Conservation (phyloP, 1,140 invertebrate species). For the Leptinotarsa lineolata region DNA sequence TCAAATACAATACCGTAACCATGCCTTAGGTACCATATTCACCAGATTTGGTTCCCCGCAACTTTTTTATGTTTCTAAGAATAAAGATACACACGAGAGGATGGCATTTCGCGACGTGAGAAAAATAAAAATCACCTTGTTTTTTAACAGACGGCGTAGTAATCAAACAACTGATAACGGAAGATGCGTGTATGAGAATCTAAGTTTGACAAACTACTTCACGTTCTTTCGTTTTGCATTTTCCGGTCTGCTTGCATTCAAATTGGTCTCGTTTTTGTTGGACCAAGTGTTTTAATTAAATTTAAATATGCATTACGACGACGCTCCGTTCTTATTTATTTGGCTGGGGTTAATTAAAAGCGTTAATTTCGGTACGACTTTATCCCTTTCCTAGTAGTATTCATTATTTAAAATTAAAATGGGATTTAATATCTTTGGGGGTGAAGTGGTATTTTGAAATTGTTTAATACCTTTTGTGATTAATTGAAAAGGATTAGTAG, state of each 20-base stretch:
- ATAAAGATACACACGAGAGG: no score
- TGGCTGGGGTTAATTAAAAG: slow-evolving; percentile 27
- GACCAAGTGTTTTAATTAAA: slow-evolving; percentile 27
- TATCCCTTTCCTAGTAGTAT: slow-evolving; percentile 18
- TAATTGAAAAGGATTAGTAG: not conserved
- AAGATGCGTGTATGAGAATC: not conserved
- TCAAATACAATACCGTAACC: no score
- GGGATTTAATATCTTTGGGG: slow-evolving; percentile 24
- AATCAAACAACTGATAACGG: no score
- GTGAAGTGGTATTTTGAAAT: slow-evolving; percentile 9
- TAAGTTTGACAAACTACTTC: slow-evolving; percentile 7
- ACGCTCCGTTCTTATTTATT: slow-evolving; percentile 26
- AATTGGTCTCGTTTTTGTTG: slow-evolving; percentile 22
- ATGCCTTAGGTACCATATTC: no score
- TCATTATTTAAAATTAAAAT: slow-evolving; percentile 26
- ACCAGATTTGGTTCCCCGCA: no score
- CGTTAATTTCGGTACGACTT: slow-evolving; percentile 25
- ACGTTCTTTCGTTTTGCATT: slow-evolving; percentile 21
- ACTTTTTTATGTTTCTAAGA: no score
- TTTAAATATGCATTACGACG: slow-evolving; percentile 28
- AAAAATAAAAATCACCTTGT: no score
- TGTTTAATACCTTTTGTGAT: not conserved
- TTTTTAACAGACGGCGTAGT: no score
- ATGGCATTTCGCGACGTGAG: no score
- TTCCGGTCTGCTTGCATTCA: slow-evolving; percentile 21